phyloP scores from a whole-genome alignment of 2,888 invertebrate genomes.

The Steinernema carpocapsae region DNA sequence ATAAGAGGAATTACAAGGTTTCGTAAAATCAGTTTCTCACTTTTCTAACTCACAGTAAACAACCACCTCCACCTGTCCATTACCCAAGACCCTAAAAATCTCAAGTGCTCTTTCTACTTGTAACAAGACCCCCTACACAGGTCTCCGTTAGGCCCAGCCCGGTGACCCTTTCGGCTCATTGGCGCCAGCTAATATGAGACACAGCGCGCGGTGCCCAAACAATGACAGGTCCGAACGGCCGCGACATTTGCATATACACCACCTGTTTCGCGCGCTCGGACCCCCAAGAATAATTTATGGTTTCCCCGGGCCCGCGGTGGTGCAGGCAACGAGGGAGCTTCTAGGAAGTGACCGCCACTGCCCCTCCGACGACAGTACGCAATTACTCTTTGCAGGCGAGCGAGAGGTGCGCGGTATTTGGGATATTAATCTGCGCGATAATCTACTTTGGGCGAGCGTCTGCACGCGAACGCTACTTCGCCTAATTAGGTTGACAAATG shows the following conservation, averaged over 20 bases:
- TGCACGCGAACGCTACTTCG: background rate
- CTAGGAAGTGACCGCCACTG: slow-evolving; percentile 3
- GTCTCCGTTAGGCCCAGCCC: background rate
- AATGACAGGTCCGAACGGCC: slow-evolving; percentile 19
- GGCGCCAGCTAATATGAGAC: slow-evolving; percentile 6
- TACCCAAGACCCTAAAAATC: background rate
- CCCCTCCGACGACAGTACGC: slow-evolving; percentile 17
- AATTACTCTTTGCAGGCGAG: background rate
- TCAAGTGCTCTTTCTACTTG: background rate
- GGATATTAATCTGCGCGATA: slow-evolving; percentile 15
- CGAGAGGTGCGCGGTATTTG: too few relatives aligned
- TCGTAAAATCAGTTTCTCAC: too few relatives aligned
- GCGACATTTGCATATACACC: slow-evolving; percentile 16
- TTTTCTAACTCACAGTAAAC: too few relatives aligned
- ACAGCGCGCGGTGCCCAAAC: background rate
- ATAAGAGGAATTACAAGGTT: too few relatives aligned
- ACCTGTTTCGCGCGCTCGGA: slow-evolving; percentile 1
- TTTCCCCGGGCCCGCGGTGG: too few relatives aligned
- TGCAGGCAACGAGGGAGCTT: background rate
- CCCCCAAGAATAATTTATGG: slow-evolving; percentile 10
- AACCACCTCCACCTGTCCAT: background rate
- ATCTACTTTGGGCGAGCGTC: background rate
- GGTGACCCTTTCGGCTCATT: slow-evolving; percentile 18
- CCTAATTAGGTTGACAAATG: slow-evolving; percentile 12
- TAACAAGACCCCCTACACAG: background rate